Conservation (phyloP, 2,113 vertebrate genomes). For the human region GRCh38 chr2:239699501-239700000, state of each 20-base stretch:
- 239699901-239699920: background rate
- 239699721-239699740: background rate
- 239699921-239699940: background rate
- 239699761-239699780: background rate
- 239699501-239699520: too few relatives aligned
- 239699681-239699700: rapidly evolving
- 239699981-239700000: background rate
- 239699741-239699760: background rate
- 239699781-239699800: background rate
- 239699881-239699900: background rate
- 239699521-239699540: too few relatives aligned
- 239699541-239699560: too few relatives aligned
- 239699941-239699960: background rate
- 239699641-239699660: too few relatives aligned
- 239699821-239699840: background rate
- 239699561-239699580: too few relatives aligned
- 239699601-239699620: too few relatives aligned
- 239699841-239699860: background rate
- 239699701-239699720: background rate
- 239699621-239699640: too few relatives aligned
- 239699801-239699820: too few relatives aligned
- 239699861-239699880: background rate
- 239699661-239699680: too few relatives aligned
- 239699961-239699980: background rate
- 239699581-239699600: too few relatives aligned